A percentile compares a stretch with the other conserved stretches of the same genome.
Conservation (phyloP, 1,140 invertebrate genomes). For the Drosophila pachea region DNA sequence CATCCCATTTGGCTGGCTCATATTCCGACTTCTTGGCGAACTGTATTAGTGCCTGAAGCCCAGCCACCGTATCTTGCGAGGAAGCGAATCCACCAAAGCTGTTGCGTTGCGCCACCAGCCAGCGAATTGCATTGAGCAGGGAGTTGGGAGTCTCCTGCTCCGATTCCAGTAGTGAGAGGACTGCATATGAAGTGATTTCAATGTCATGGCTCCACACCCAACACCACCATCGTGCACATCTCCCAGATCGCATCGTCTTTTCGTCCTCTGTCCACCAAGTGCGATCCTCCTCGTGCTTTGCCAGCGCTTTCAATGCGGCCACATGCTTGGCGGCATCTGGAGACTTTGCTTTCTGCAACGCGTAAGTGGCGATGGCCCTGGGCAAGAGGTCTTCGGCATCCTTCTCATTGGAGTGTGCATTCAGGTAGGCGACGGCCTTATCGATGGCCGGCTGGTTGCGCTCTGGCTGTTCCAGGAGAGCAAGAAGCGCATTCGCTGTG, state of each 20-base stretch:
- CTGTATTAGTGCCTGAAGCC: slow-evolving; percentile 83
- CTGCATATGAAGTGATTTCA: slow-evolving; percentile 88
- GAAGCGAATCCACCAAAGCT: slow-evolving; percentile 88
- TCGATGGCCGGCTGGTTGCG: slow-evolving; percentile 51
- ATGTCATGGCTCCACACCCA: slow-evolving; percentile 81
- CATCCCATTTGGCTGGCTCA: slow-evolving; percentile 56
- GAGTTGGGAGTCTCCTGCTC: slow-evolving; percentile 67
- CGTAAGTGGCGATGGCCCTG: slow-evolving; percentile 87
- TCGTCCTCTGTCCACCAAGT: slow-evolving; percentile 81
- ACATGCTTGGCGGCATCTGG: slow-evolving; percentile 48
- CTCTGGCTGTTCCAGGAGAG: slow-evolving; percentile 86
- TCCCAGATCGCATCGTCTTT: slow-evolving; percentile 86
- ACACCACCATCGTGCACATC: slow-evolving; percentile 81
- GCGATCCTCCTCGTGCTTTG: slow-evolving; percentile 64
- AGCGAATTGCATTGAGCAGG: slow-evolving; percentile 82
- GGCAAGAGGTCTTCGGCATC: slow-evolving; percentile 84
- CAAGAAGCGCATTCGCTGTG: slow-evolving; percentile 88
- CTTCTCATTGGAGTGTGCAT: slow-evolving; percentile 79
- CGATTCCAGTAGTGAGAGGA: slow-evolving; percentile 83
- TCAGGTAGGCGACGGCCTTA: slow-evolving; percentile 80
- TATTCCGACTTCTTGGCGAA: slow-evolving; percentile 80
- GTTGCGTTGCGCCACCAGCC: slow-evolving; percentile 88
- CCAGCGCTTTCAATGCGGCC: slow-evolving; percentile 46
- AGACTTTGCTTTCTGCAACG: slow-evolving; percentile 87
- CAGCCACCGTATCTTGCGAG: slow-evolving; percentile 85